phyloP scores from a whole-genome alignment of 2,113 vertebrate genomes.

The Notothenia coriiceps region DNA sequence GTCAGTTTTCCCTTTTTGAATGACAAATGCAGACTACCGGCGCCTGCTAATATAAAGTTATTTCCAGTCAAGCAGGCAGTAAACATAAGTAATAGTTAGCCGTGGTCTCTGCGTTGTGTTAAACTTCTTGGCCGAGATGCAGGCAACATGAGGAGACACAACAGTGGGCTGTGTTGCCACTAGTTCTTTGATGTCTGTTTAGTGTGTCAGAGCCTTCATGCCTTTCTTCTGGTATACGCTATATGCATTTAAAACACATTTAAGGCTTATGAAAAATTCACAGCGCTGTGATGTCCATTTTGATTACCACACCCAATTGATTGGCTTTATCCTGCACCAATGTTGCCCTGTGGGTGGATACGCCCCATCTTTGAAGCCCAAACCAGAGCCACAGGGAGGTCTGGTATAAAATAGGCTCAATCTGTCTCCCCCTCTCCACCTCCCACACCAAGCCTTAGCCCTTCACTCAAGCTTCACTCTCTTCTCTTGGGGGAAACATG shows the following conservation, averaged over 20 bases:
- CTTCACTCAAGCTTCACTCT: conserved; percentile 67
- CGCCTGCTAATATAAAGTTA: too few species aligned
- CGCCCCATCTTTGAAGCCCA: conserved; percentile 59
- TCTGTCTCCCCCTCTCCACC: conserved; percentile 64
- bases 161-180: too few species aligned
- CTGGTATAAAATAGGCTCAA: conserved; percentile 70
- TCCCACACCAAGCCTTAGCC: conserved; percentile 69
- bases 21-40: too few species aligned
- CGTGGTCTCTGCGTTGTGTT: too few species aligned
- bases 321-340: conserved; percentile 30
- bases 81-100: too few species aligned
- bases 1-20: too few species aligned
- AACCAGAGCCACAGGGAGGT: conserved; percentile 66
- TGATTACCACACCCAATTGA: conserved; percentile 30
- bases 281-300: conserved; percentile 36
- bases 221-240: neutral
- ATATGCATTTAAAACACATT: conserved; percentile 3
- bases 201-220: too few species aligned
- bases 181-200: too few species aligned
- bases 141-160: too few species aligned
- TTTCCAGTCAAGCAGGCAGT: too few species aligned
- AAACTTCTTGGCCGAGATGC: too few species aligned
- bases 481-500: conserved; percentile 71
- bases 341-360: conserved; percentile 71
- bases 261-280: conserved; percentile 17